Evolutionary conservation across 2,113 vertebrate genomes (phyloP), one percentile per base, ranked within the genome.

Genomic region (Morone saxatilis): DNA sequence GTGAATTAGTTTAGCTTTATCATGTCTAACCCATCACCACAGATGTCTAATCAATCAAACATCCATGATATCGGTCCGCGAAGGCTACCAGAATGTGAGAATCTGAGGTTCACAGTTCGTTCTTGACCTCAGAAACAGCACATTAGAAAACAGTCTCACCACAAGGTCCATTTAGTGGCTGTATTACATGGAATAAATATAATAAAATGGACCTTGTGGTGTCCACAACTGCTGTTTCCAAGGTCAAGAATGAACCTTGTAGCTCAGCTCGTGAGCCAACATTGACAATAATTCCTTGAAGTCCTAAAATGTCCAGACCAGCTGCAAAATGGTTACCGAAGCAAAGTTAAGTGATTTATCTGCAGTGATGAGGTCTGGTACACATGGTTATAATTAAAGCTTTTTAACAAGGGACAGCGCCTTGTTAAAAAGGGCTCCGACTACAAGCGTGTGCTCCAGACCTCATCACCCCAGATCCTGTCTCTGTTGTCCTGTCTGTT

Each of bases 351-450:
- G 16, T 12, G 61, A n/a, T 20, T 53, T 45, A 16, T 38, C 22
- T 43, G 45, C 20, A 36, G 36, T 1, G 72, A 57, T 40, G 20
- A 65, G 9, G 14, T 70, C 56, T 47, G 59, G 12, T 54, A 48
- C 72, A 54, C 47, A 63, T 5, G 22, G 54, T 25, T 54, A 1
- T 6, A 47, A 53, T 56, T 65, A 40, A 40, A 66, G 61, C 61
- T 47, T 73, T 56, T 76, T 48, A 76, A 65, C 43, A 17, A 65
- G 50, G 25, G 43, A 60, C 68, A 41, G 41, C 38, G 41, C 57
- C 41, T 50, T 62, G 22, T 62, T 76, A 41, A 76, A 67, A 16
- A 43, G 1, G 5, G 48, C 25, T 66, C 20, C 11, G 45, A 53
- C 36, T 66, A 4, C 1, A 67, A 51, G 20, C 11, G 13, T n/a